Evolutionary conservation across 2,888 invertebrate species (phyloP).

Genomic region (Ellobium chinense): DNA sequence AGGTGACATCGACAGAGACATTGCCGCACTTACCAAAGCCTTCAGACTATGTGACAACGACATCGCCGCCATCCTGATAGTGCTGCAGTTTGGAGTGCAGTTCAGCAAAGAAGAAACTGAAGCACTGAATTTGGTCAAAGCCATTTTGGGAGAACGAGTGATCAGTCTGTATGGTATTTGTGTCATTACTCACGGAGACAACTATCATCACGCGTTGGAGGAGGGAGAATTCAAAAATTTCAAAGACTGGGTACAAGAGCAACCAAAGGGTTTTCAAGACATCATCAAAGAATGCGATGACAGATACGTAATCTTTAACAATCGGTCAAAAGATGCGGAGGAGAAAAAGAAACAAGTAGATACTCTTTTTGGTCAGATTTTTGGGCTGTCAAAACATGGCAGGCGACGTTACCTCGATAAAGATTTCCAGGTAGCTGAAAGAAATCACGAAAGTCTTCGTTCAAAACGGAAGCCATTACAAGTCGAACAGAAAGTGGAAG

Average conservation of each 20-base stretch:
- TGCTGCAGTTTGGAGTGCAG: background rate
- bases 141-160: background rate
- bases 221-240: background rate
- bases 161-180: background rate
- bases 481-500: no score
- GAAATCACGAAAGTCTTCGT: no score
- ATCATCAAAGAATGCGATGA: background rate
- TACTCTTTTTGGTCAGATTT: background rate
- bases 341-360: background rate
- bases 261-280: background rate
- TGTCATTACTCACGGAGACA: background rate
- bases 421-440: no score
- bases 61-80: background rate
- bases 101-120: background rate
- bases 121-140: background rate
- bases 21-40: background rate
- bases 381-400: no score
- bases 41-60: background rate
- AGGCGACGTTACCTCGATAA: no score
- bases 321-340: background rate
- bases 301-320: background rate
- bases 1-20: background rate
- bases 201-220: background rate
- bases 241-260: background rate
- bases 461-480: no score